Evolutionary conservation across 2,113 vertebrate species (phyloP), one percentile per base, ranked within the genome.

Genomic region (Dasyprocta punctata): DNA sequence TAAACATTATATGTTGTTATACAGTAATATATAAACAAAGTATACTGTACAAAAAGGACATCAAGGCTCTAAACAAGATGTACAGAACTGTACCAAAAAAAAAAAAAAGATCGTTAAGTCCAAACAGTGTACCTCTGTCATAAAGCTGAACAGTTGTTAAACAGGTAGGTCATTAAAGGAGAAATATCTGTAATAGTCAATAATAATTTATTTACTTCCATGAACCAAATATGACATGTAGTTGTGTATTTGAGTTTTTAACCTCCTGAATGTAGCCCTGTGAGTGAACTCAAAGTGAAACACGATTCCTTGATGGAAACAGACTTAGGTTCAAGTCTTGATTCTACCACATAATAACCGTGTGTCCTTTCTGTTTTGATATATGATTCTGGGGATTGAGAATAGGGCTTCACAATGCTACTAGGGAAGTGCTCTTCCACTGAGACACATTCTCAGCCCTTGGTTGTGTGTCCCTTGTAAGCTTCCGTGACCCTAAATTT

Each of bases 401-500:
- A 52, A 30, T 56, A 73, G 65, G 65, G 7, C 33, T 20, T 54
- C 60, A 24, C 26, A 54, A 41, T 89, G 36, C 12, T 89, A 63
- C 12, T 89, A 63, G 26, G 16, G 17, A 75, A 88, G 67, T 44
- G 24, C n/a, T 75, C 52, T 89, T 44, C 52, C 52, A 75, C n/a
- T 13, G n/a, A 84, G 19, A n/a, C 30, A 73, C 12, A 73, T 82
- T 10, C 19, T 36, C 26, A 54, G 47, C 3, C 20, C 7, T 84
- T 82, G 7, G 24, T 10, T 75, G 0, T 67, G 56, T 54, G 30
- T 52, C 49, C 67, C 86, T 80, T 94, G 52, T 73, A 47, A 73
- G 12, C 20, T 93, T 93, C 61, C 78, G 28, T 82, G 77, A 93
- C 17, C 30, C 75, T 97, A 69, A 89, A 24, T 96, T 77, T 91